Evolutionary conservation across 2,888 invertebrate species (phyloP).

Genomic region (Cheilosia impressa): DNA sequence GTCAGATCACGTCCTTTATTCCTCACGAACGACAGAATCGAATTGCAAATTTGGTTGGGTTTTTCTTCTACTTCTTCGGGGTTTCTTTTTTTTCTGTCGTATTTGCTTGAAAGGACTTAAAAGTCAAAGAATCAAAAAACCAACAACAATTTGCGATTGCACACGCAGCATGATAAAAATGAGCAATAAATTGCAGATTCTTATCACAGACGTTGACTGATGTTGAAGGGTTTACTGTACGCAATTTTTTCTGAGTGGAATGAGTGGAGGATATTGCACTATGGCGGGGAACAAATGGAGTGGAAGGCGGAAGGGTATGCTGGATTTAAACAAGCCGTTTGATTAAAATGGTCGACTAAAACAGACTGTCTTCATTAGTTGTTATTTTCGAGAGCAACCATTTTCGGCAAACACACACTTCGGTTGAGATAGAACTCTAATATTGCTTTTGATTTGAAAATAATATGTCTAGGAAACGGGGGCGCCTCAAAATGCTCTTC

Average conservation of each 20-base stretch:
- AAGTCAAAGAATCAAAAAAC: slow-evolving; percentile 58
- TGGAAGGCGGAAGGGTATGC: neutral
- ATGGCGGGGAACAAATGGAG: neutral
- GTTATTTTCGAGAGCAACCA: no score
- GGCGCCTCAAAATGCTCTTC: no score
- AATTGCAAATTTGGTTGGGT: slow-evolving; percentile 71
- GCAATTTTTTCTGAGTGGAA: slow-evolving; percentile 26
- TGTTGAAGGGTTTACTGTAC: slow-evolving; percentile 67
- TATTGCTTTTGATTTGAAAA: no score
- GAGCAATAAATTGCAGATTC: slow-evolving; percentile 75
- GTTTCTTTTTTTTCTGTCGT: neutral
- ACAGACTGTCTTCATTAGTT: no score
- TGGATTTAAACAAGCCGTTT: no score
- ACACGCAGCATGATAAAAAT: slow-evolving; percentile 72
- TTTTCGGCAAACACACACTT: no score
- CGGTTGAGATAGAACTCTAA: no score
- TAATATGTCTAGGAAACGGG: no score
- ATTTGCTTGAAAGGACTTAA: slow-evolving; percentile 29
- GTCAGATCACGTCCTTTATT: slow-evolving; percentile 71
- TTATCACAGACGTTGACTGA: slow-evolving; percentile 73
- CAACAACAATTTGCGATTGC: slow-evolving; percentile 62
- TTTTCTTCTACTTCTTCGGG: slow-evolving; percentile 13
- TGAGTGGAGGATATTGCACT: slow-evolving; percentile 15
- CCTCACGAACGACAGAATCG: slow-evolving; percentile 56
- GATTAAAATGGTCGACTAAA: no score